Percentiles rank a stretch among this genome's conserved stretches.
Evolutionary conservation across 2,113 vertebrate species (phyloP).

Genomic region (Ochotona princeps): DNA sequence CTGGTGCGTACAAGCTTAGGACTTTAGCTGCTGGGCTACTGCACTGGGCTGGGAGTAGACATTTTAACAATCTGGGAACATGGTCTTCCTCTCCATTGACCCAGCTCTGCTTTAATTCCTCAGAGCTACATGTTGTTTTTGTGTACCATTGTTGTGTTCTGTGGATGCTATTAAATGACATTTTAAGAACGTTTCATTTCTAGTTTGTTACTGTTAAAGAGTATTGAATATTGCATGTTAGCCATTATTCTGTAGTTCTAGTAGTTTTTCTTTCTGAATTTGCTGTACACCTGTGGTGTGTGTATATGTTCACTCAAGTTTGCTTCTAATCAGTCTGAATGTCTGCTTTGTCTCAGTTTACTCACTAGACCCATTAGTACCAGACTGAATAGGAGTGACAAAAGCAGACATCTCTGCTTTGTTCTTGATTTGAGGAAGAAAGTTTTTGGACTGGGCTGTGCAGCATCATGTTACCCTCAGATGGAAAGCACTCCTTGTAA

Average conservation of each 20-base stretch:
- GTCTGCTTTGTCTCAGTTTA: neutral
- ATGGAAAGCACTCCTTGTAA: neutral
- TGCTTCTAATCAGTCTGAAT: neutral
- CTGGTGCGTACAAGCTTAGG: too few relatives aligned
- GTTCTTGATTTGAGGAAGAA: conserved; percentile 9
- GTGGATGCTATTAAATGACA: neutral
- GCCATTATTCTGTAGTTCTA: neutral
- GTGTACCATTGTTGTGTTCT: neutral
- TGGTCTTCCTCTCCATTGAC: neutral
- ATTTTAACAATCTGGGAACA: neutral
- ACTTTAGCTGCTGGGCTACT: too few relatives aligned
- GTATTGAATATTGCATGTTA: conserved; percentile 10
- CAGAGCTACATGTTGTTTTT: neutral
- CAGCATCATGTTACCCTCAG: neutral
- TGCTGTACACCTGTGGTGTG: neutral
- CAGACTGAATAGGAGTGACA: neutral
- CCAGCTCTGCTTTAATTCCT: conserved; percentile 1
- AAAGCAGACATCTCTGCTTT: neutral
- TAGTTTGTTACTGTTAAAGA: neutral
- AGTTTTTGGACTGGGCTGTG: neutral
- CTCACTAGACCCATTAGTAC: neutral
- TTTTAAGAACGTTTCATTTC: conserved; percentile 32
- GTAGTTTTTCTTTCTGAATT: neutral
- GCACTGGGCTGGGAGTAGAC: neutral
- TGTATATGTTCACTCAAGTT: neutral